phyloP scores from a whole-genome alignment of 2,888 invertebrate species.

The Hydrotaea diabolus region DNA sequence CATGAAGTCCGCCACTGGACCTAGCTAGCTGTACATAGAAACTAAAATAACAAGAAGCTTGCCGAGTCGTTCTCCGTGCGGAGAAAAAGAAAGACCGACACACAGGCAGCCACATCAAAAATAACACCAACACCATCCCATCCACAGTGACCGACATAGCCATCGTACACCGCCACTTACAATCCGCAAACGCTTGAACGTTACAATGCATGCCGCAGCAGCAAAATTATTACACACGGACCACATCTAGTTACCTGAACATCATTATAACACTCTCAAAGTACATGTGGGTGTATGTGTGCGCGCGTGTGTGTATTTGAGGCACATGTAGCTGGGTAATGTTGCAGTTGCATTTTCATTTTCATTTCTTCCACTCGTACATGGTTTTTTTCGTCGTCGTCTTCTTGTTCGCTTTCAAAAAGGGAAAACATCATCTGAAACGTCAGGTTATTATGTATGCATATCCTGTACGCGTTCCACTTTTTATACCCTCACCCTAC shows the following conservation, averaged over 20 bases:
- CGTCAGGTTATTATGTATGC: conserved; percentile 51
- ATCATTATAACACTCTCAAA: conserved; percentile 43
- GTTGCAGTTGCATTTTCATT: conserved; percentile 19
- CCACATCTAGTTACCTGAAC: conserved; percentile 27
- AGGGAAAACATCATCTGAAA: conserved; percentile 30
- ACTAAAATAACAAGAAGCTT: neutral
- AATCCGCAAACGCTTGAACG: conserved; percentile 12
- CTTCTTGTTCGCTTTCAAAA: neutral
- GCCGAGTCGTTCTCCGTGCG: neutral
- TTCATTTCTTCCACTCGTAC: neutral
- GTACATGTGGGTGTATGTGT: neutral
- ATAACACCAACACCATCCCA: neutral
- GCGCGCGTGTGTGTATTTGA: conserved; percentile 1
- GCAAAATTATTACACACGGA: neutral
- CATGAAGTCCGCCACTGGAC: no score
- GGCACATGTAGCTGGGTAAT: neutral
- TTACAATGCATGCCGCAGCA: neutral
- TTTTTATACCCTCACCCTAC: no score
- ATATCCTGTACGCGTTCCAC: conserved; percentile 53
- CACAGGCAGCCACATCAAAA: neutral
- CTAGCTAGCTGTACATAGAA: no score
- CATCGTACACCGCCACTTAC: conserved; percentile 7
- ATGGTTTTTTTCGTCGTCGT: conserved; percentile 1
- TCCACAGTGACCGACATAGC: neutral
- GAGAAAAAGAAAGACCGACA: neutral